Evolutionary conservation across 35 echinoderm and acorn worm genomes (phyloP), one percentile per base, ranked within the genome.

Genomic region (Heliocidaris erythrogramma): DNA sequence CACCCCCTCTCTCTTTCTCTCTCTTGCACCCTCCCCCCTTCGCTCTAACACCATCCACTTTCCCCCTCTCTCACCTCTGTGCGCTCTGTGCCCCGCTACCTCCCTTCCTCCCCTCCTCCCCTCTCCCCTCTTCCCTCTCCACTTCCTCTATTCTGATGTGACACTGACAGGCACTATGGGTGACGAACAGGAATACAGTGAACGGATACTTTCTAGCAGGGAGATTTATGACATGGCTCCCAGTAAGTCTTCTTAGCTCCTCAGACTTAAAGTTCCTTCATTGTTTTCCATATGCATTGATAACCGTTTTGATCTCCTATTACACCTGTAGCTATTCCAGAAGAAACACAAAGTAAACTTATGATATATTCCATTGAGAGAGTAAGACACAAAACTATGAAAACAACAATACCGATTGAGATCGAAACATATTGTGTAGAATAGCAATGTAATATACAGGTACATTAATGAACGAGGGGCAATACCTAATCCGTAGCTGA

Each of bases 131-230:
- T 5, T 69, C 4, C 6, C 5, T 69, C 24, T 69, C 14, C 18
- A 18, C 18, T 69, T 69, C 60, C 6, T 69, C 35, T 42, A 42
- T 21, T 21, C 17, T 21, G 17, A 24, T 18, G 13, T 17, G 24
- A 69, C 17, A 18, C 12, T 69, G 47, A 17, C 49, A 92, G 90
- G 90, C 90, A 56, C 29, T 49, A 30, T 92, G 30, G 27, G 49
- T 56, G 17, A 49, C 94, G 7, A 94, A 94, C 53, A 71, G 94
- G 24, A 47, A 32, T 35, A 94, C 94, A 10, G 85, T 52, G 30
- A 94, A 78, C 42, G 94, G 94, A 13, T 94, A 94, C 48, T 94
- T 94, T 88, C 31, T 94, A 24, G 94, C 94, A 14, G 94, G 94
- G 49, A 86, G 85, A 87, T 47, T 17, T 18, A 94, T 94, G 94